A percentile compares a stretch with the other conserved stretches of the same genome.
Evolutionary conservation across 2,797 vertebrate species (phyloP).

Genomic region (Stomatorhinus walkeri): DNA sequence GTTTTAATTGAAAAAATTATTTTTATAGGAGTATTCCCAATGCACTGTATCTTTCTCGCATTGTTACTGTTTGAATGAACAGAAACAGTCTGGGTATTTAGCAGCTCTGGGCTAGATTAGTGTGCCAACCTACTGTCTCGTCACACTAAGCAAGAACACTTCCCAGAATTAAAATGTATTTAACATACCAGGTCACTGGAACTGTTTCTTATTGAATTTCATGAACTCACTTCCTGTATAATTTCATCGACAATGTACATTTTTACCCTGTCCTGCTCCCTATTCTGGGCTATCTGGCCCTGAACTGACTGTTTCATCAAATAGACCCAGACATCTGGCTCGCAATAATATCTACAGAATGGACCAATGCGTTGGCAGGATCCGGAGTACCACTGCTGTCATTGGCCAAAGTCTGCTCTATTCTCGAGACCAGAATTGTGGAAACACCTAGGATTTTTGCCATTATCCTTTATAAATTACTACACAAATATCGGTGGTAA

Average conservation of each 20-base stretch:
- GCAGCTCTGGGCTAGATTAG: neutral
- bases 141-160: neutral
- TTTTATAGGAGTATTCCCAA: neutral
- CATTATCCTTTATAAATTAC: neutral
- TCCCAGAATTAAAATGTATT: neutral
- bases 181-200: neutral
- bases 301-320: neutral
- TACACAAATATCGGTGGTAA: neutral
- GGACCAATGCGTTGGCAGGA: neutral
- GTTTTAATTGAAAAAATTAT: neutral
- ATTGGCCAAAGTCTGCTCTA: neutral
- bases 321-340: neutral
- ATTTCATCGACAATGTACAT: neutral
- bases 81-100: neutral
- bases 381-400: neutral
- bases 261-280: neutral
- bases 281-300: neutral
- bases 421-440: neutral
- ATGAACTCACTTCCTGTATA: neutral
- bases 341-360: neutral
- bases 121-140: neutral
- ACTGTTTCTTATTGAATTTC: neutral
- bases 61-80: neutral
- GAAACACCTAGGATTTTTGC: neutral
- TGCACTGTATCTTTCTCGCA: neutral